These are phyloP conservation scores for Dipodomys ordii DNA, from an alignment of 2,113 vertebrate genomes.

Conservation along the genomic window DNA sequence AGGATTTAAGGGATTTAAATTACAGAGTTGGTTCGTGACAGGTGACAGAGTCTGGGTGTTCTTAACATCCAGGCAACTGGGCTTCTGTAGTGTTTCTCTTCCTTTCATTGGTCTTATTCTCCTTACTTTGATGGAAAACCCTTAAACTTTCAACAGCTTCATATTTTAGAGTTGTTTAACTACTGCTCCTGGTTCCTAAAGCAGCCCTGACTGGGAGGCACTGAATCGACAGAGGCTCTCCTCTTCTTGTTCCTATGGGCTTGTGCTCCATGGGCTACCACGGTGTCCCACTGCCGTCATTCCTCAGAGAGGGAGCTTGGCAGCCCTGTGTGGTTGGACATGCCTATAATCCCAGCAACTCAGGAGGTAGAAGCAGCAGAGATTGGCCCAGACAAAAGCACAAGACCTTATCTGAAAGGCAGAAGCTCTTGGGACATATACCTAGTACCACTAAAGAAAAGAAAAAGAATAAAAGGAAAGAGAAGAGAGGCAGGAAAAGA, in stretches of 20 bases:
- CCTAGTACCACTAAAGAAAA: too few relatives aligned
- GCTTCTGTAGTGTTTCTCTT: not conserved
- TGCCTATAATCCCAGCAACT: too few relatives aligned
- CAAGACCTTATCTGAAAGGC: too few relatives aligned
- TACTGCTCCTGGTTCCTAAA: not conserved
- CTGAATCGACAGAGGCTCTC: not conserved
- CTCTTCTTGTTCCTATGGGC: not conserved
- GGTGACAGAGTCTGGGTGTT: not conserved
- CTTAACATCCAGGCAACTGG: not conserved
- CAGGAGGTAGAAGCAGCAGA: too few relatives aligned
- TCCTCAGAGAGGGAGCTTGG: not conserved
- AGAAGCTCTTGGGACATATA: too few relatives aligned
- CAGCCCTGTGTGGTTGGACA: too few relatives aligned
- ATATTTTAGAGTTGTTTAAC: not conserved
- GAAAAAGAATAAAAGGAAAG: too few relatives aligned
- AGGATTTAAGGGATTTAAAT: slow-evolving; percentile 6
- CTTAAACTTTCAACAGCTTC: not conserved
- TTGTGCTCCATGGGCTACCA: not conserved
- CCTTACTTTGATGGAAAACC: not conserved
- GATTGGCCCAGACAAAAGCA: too few relatives aligned
- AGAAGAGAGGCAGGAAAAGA: too few relatives aligned
- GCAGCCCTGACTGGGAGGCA: not conserved
- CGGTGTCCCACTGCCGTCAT: not conserved
- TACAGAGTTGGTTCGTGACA: not conserved
- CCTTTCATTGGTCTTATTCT: not conserved